phyloP scores from a whole-genome alignment of 1,140 invertebrate genomes.

The Musca domestica region DNA sequence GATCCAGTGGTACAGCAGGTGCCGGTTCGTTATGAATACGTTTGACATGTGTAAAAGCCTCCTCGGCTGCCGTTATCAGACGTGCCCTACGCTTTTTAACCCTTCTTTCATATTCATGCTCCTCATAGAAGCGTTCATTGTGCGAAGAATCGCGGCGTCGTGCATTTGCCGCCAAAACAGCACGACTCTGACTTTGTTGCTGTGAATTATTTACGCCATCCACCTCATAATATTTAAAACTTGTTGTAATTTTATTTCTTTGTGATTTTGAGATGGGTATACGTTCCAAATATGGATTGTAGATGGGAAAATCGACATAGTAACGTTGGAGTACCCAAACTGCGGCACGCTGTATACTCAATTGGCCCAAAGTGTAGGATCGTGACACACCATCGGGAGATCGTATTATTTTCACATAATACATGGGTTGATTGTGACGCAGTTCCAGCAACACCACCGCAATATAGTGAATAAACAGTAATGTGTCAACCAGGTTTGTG shows the following conservation, averaged over 20 bases:
- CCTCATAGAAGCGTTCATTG: conserved; percentile 96
- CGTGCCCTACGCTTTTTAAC: conserved; percentile 87
- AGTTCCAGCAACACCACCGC: conserved; percentile 91
- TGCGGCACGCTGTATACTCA: conserved; percentile 93
- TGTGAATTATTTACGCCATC: conserved; percentile 77
- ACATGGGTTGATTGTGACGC: conserved; percentile 83
- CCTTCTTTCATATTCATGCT: conserved; percentile 92
- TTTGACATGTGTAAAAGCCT: conserved; percentile 96
- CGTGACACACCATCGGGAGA: conserved; percentile 90
- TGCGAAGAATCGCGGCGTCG: conserved; percentile 82
- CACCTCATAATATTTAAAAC: conserved; percentile 97
- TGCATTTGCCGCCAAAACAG: conserved; percentile 69
- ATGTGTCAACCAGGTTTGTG: conserved; percentile 84
- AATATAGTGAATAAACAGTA: conserved; percentile 93
- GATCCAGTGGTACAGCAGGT: conserved; percentile 76
- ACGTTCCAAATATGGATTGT: conserved; percentile 93
- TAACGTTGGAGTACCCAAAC: conserved; percentile 93
- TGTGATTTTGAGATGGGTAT: conserved; percentile 81
- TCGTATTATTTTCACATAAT: conserved; percentile 87
- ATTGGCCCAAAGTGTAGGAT: conserved; percentile 83
- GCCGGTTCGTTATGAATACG: conserved; percentile 67
- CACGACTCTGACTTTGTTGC: conserved; percentile 65
- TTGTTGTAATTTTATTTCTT: conserved; percentile 69
- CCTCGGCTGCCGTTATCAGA: conserved; percentile 89
- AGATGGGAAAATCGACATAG: conserved; percentile 94